These are phyloP conservation scores for Caenorhabditis zanzibari DNA, from an alignment of 2,888 invertebrate species.

Conservation along the genomic window DNA sequence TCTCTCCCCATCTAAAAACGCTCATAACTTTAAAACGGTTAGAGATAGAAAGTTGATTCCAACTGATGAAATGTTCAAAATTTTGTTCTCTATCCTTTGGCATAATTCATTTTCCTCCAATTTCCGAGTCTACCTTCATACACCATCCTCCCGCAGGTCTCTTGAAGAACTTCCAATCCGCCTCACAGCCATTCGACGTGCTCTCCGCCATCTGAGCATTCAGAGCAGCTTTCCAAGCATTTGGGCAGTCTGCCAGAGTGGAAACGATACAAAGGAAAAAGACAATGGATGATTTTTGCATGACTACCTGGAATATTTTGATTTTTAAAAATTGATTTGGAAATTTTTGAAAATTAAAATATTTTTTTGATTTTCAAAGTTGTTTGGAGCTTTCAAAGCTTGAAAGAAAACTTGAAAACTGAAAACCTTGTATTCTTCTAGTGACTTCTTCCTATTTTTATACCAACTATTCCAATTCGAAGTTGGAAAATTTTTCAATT, in stretches of 20 bases:
- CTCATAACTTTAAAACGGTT: too few species aligned
- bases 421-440: not conserved
- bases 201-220: slow-evolving; percentile 23
- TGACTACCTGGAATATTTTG: not conserved
- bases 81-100: too few species aligned
- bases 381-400: not conserved
- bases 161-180: slow-evolving; percentile 26
- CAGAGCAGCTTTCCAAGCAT: not conserved
- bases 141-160: slow-evolving; percentile 43
- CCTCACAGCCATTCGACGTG: slow-evolving; percentile 18
- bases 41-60: too few species aligned
- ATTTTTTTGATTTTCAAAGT: too few species aligned
- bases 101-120: too few species aligned
- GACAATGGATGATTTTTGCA: not conserved
- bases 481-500: not conserved
- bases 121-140: slow-evolving; percentile 18
- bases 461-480: not conserved
- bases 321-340: too few species aligned
- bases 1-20: too few species aligned
- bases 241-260: slow-evolving; percentile 10
- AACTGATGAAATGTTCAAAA: too few species aligned
- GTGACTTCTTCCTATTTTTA: not conserved
- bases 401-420: not conserved
- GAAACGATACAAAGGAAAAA: not conserved
- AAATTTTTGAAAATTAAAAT: too few species aligned